Percentiles rank a stretch among this genome's conserved stretches.
Evolutionary conservation across 2,888 invertebrate genomes (phyloP).

Genomic region (Camptogramma bilineatum): DNA sequence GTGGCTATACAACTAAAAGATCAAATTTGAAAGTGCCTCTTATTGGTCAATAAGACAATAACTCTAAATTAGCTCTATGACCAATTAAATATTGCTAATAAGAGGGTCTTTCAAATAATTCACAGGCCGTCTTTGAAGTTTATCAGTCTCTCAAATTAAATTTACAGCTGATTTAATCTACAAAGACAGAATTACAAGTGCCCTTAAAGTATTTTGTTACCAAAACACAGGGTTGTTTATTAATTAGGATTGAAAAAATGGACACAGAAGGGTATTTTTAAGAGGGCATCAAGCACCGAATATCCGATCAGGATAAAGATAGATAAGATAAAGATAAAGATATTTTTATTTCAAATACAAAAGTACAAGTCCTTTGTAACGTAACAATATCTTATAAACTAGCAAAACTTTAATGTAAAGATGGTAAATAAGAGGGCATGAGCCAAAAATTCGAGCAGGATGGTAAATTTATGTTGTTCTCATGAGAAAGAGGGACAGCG

Average conservation of each 20-base stretch:
- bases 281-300: too few species aligned
- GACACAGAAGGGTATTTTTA: not conserved
- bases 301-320: too few species aligned
- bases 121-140: conserved; percentile 8
- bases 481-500: too few species aligned
- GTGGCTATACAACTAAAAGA: too few species aligned
- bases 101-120: conserved; percentile 6
- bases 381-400: too few species aligned
- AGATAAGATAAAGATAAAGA: too few species aligned
- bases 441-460: too few species aligned
- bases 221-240: conserved; percentile 29
- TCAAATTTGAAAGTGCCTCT: not conserved
- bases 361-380: too few species aligned
- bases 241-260: not conserved
- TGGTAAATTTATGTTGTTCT: too few species aligned
- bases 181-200: conserved; percentile 28
- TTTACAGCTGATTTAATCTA: conserved; percentile 20
- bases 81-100: not conserved
- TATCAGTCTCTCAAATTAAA: conserved; percentile 27
- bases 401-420: too few species aligned
- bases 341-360: too few species aligned
- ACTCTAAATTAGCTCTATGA: not conserved
- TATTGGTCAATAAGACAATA: not conserved
- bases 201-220: conserved; percentile 27
- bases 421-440: too few species aligned